These are phyloP conservation scores for Chironomus tepperi DNA, from an alignment of 1,140 invertebrate genomes.

Conservation along the genomic window DNA sequence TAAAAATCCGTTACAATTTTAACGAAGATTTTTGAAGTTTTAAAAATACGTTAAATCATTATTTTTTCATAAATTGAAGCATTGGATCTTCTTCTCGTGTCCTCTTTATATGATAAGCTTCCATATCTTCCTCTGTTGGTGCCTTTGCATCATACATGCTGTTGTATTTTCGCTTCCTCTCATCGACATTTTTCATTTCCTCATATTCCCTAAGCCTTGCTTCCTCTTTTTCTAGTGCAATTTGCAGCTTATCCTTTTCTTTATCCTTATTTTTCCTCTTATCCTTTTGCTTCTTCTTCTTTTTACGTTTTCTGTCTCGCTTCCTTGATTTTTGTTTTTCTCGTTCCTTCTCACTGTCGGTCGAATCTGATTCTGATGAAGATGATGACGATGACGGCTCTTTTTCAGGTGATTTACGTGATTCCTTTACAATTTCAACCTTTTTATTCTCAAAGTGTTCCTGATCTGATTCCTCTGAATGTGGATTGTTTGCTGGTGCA, in stretches of 20 bases:
- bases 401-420: neutral
- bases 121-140: slow-evolving; percentile 85
- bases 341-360: slow-evolving; percentile 43
- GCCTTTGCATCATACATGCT: slow-evolving; percentile 75
- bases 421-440: neutral
- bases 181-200: slow-evolving; percentile 59
- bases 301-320: slow-evolving; percentile 60
- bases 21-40: too few relatives aligned
- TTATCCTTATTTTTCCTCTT: slow-evolving; percentile 42
- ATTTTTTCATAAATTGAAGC: slow-evolving; percentile 52
- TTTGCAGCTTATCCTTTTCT: slow-evolving; percentile 41
- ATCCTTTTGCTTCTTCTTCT: slow-evolving; percentile 49
- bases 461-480: neutral
- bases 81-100: slow-evolving; percentile 85
- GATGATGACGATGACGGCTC: slow-evolving; percentile 28
- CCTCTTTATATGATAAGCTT: slow-evolving; percentile 85
- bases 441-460: neutral
- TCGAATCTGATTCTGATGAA: slow-evolving; percentile 38
- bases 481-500: neutral
- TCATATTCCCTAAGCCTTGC: slow-evolving; percentile 53
- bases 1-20: too few relatives aligned
- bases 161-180: slow-evolving; percentile 86
- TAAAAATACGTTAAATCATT: neutral
- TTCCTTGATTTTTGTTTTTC: slow-evolving; percentile 48
- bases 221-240: slow-evolving; percentile 61